Evolutionary conservation across 2,888 invertebrate genomes (phyloP).

Genomic region (Volucella bombylans): DNA sequence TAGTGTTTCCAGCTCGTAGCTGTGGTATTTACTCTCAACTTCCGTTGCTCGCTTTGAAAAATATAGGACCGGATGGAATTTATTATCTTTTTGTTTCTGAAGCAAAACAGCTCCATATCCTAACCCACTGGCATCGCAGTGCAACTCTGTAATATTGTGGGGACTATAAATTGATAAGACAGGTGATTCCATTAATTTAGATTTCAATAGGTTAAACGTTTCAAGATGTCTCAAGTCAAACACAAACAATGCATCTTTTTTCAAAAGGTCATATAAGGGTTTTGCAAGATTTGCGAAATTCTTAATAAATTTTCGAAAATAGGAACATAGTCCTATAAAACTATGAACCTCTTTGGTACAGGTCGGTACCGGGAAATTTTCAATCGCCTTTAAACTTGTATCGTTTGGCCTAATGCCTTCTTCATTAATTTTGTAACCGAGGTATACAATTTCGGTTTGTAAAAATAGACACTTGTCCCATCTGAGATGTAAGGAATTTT

Average conservation of each 20-base stretch:
- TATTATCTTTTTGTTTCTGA: conserved; percentile 61
- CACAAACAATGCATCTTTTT: conserved; percentile 23
- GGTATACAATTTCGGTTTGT: conserved; percentile 26
- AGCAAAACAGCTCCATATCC: conserved; percentile 68
- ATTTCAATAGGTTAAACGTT: conserved; percentile 20
- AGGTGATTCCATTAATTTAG: conserved; percentile 15
- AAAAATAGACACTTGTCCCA: conserved; percentile 32
- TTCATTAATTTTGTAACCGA: conserved; percentile 44
- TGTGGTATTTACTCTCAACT: conserved; percentile 76
- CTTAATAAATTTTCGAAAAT: conserved; percentile 38
- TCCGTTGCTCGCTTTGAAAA: conserved; percentile 74
- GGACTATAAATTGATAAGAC: conserved; percentile 33
- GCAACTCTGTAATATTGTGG: conserved; percentile 69
- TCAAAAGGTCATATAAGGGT: conserved; percentile 21
- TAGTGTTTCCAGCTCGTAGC: too few relatives aligned
- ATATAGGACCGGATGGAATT: conserved; percentile 75
- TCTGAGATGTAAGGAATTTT: conserved; percentile 11
- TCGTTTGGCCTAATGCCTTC: conserved; percentile 23
- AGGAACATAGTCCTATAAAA: conserved; percentile 29
- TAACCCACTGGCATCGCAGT: conserved; percentile 75
- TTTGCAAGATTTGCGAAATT: conserved; percentile 28
- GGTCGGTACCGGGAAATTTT: conserved; percentile 11
- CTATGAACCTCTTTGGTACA: conserved; percentile 26
- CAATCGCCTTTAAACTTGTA: conserved; percentile 1
- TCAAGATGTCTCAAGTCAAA: conserved; percentile 22